These are phyloP conservation scores for Solenopsis fugax DNA, from an alignment of 1,140 invertebrate genomes.

Conservation along the genomic window DNA sequence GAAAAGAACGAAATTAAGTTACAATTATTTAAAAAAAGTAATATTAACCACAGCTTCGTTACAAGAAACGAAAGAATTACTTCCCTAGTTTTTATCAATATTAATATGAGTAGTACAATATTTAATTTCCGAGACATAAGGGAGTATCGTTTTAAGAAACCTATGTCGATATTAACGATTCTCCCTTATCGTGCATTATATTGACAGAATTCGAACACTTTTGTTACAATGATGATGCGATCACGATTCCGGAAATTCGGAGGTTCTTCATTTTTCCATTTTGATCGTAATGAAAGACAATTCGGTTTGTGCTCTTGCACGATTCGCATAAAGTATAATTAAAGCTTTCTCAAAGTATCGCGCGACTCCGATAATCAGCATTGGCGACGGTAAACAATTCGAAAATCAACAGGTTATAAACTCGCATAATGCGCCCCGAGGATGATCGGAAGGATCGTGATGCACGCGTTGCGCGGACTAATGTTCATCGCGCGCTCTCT, in stretches of 20 bases:
- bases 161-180: no score
- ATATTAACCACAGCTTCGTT: no score
- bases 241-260: neutral
- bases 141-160: no score
- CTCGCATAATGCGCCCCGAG: neutral
- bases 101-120: no score
- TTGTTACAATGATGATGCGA: neutral
- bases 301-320: neutral
- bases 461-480: neutral
- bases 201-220: neutral
- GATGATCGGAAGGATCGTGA: neutral
- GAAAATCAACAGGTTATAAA: constrained; percentile 15
- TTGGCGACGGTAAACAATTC: neutral
- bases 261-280: neutral
- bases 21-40: no score
- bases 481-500: neutral
- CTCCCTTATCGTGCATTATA: neutral
- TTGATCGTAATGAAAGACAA: neutral
- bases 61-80: no score
- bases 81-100: no score
- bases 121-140: no score
- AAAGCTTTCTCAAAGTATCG: neutral
- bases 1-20: no score
- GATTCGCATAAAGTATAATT: neutral
- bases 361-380: neutral